These are phyloP conservation scores for Pyrocephalus nanus DNA, from an alignment of 2,797 vertebrate genomes.

Conservation along the genomic window DNA sequence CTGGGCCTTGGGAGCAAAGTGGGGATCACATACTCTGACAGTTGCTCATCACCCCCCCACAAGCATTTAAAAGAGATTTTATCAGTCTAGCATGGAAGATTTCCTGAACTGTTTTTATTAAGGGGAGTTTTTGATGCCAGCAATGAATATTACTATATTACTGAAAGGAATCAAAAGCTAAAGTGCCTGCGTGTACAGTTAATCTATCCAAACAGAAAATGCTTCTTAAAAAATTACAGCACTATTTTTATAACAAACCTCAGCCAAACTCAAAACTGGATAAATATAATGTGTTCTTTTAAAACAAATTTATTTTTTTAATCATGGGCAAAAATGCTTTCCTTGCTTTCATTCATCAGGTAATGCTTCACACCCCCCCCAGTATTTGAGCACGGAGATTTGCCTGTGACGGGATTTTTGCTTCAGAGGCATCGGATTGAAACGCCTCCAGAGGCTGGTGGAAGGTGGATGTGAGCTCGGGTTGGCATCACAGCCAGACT, in stretches of 20 bases:
- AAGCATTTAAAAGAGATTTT: slow-evolving; percentile 20
- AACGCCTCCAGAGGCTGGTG: not conserved
- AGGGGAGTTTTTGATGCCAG: slow-evolving; percentile 40
- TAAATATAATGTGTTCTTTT: slow-evolving; percentile 54
- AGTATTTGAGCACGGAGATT: not conserved
- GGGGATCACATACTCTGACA: not conserved
- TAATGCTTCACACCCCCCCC: not conserved
- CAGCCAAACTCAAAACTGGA: slow-evolving; percentile 60
- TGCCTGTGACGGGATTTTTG: not conserved
- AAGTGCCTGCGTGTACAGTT: slow-evolving; percentile 69
- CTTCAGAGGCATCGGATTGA: accelerated
- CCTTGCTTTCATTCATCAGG: slow-evolving; percentile 54
- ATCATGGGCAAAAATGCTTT: slow-evolving; percentile 19
- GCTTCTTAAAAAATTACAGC: slow-evolving; percentile 62
- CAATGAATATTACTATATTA: slow-evolving; percentile 53
- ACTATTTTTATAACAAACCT: slow-evolving; percentile 66
- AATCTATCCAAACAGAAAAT: slow-evolving; percentile 72
- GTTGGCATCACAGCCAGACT: not conserved
- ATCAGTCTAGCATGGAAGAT: slow-evolving; percentile 1
- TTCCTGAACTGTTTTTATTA: slow-evolving; percentile 45
- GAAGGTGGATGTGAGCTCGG: not conserved
- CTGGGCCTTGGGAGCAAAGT: not conserved
- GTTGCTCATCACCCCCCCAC: not conserved
- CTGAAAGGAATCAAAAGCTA: slow-evolving; percentile 68
- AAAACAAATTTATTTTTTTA: slow-evolving; percentile 45